Evolutionary conservation across 1,140 invertebrate species (phyloP).

Genomic region (Drosophila mojavensis): DNA sequence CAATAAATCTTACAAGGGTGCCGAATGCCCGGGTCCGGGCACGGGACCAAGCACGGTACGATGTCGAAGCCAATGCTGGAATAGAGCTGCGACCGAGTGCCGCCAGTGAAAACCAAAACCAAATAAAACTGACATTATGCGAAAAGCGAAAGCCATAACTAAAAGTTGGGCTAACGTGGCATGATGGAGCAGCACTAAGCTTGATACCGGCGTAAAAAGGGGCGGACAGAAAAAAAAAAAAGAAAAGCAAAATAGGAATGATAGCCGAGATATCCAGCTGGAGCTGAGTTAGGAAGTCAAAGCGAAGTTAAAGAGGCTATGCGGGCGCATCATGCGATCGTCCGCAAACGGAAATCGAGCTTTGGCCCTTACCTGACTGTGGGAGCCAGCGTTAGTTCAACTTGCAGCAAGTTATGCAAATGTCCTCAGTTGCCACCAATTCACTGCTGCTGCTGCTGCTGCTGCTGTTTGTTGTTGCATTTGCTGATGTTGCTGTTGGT

Average conservation of each 20-base stretch:
- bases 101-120: constrained; percentile 77
- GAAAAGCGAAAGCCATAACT: constrained; percentile 83
- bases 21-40: constrained; percentile 57
- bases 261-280: constrained; percentile 55
- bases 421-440: constrained; percentile 44
- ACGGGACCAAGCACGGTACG: constrained; percentile 9
- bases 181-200: constrained; percentile 72
- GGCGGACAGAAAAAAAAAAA: constrained; percentile 47
- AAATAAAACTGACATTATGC: constrained; percentile 83
- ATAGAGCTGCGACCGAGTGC: constrained; percentile 1
- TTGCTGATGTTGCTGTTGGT: constrained; percentile 14
- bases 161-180: constrained; percentile 78
- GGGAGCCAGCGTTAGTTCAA: constrained; percentile 23
- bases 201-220: constrained; percentile 54
- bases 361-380: constrained; percentile 71
- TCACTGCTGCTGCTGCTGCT: constrained; percentile 13
- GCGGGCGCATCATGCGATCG: constrained; percentile 10
- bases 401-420: constrained; percentile 79
- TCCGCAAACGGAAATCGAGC: constrained; percentile 71
- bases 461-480: constrained; percentile 6
- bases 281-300: background rate
- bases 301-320: constrained; percentile 2
- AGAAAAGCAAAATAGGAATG: constrained; percentile 76
- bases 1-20: constrained; percentile 80
- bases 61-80: constrained; percentile 23